Evolutionary conservation across 2,797 vertebrate species (phyloP).

Genomic region (Pseudochaenichthys georgianus): DNA sequence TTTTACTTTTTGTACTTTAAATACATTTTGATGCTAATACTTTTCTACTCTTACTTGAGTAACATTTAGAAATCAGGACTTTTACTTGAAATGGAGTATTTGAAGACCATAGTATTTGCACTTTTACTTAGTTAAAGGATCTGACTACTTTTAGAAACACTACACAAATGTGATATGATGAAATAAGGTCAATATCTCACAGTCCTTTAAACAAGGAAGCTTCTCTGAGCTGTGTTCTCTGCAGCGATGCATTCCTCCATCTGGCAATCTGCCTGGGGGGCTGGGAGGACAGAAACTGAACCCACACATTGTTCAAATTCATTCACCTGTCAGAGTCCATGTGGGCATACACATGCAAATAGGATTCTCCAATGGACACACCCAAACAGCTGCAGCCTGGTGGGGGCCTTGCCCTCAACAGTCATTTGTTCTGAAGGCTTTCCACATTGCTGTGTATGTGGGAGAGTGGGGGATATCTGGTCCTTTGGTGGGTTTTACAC

Average conservation of each 20-base stretch:
- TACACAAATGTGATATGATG: too few relatives aligned
- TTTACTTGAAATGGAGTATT: too few relatives aligned
- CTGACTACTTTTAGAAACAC: too few relatives aligned
- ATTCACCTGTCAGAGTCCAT: conserved; percentile 9
- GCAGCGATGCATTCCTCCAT: conserved; percentile 2
- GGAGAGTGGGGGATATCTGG: too few relatives aligned
- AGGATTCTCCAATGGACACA: neutral
- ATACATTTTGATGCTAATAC: too few relatives aligned
- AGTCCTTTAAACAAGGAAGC: neutral
- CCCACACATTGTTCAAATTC: neutral
- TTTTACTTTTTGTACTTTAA: too few relatives aligned
- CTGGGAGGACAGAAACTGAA: conserved; percentile 38
- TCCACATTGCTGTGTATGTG: too few relatives aligned
- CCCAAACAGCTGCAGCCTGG: neutral
- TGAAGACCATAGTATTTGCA: too few relatives aligned
- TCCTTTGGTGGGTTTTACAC: neutral
- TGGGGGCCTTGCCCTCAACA: neutral
- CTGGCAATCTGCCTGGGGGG: neutral
- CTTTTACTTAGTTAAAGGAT: too few relatives aligned
- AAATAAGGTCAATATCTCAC: neutral
- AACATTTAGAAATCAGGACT: too few relatives aligned
- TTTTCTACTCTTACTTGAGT: too few relatives aligned
- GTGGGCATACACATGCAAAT: conserved; percentile 22
- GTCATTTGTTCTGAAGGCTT: neutral
- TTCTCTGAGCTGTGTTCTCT: neutral